Evolutionary conservation across 2,113 vertebrate genomes (phyloP).

Genomic region (Eclectus roratus): DNA sequence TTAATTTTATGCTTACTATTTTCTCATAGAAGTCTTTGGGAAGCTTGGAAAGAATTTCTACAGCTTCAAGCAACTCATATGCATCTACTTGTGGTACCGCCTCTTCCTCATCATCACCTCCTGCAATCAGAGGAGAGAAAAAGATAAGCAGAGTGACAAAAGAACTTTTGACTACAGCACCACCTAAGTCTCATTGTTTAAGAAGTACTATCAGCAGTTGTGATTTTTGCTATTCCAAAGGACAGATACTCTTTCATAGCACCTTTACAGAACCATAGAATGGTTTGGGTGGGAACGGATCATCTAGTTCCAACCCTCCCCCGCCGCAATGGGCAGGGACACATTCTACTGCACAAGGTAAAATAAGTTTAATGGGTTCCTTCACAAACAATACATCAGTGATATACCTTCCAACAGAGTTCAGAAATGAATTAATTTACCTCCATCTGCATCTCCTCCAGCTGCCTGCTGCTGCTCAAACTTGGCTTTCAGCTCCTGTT

Average conservation of each 20-base stretch:
- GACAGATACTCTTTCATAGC: background rate
- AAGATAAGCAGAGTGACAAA: background rate
- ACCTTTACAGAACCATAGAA: background rate
- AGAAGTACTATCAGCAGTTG: background rate
- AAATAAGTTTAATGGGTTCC: background rate
- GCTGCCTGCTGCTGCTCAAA: slow-evolving; percentile 91
- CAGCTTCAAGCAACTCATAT: slow-evolving; percentile 93
- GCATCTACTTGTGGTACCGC: slow-evolving; percentile 84
- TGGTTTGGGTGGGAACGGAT: background rate
- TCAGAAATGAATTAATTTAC: slow-evolving; percentile 58
- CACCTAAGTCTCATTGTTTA: background rate
- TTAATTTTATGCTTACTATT: slow-evolving; percentile 82
- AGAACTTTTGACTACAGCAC: background rate
- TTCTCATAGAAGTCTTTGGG: slow-evolving; percentile 99
- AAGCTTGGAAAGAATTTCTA: slow-evolving; percentile 94
- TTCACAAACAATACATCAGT: background rate
- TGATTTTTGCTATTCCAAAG: background rate
- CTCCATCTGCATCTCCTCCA: slow-evolving; percentile 86
- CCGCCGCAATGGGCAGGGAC: background rate
- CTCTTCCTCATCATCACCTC: slow-evolving; percentile 85
- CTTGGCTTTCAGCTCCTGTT: slow-evolving; percentile 94
- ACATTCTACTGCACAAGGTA: background rate
- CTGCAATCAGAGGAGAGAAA: slow-evolving; percentile 43
- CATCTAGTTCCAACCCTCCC: background rate
- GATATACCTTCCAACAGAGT: background rate